Base-by-base conservation (phyloP, 2,888 invertebrate species). In the Malacosoma neustria region DNA sequence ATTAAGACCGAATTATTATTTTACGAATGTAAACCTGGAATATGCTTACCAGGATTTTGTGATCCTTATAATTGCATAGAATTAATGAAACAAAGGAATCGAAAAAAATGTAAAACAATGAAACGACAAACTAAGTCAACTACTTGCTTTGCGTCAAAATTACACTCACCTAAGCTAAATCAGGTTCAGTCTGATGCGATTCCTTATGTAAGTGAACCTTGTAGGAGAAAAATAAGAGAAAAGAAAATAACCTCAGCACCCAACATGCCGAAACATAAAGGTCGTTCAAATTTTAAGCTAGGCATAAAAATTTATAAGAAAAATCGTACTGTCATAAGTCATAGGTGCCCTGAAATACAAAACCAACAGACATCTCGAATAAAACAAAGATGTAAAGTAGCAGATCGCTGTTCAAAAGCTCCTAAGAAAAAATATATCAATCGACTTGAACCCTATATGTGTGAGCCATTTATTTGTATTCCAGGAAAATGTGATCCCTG, bases 21-120 rank as follows among this genome's bases (percentile, higher is more conserved):
- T 4, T 52, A 54, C 41, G 58, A 59, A 43, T 65, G 61, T 43
- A 61, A 64, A 37, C 57, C 57, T 22, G 57, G 52, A 15, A 37
- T 58, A 22, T 65, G 64, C 44, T 32, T 49, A 34, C 58, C 61
- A 30, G 52, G 49, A 30, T 38, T 54, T 37, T 66, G 66, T 40
- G 43, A 64, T 44, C 57, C 66, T 12, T 46, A 58, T 38, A 34
- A 46, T 36, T 66, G 63, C 35, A 37, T 52, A 32, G 39, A 56
- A 42, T n/a, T 57, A 32, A 55, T 57, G 3, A 54, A 58, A 13
- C 39, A 38, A 33, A 49, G 51, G 36, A 37, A 50, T 35, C 31
- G 41, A 4, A 45, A 40, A 35, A 45, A 45, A 30, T 43, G 45
- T 14, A 46, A 42, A 30, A 48, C 45, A 12, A 41, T 45, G 38